Evolutionary conservation across 2,113 vertebrate genomes (phyloP).

Genomic region (Psittacus erithacus): DNA sequence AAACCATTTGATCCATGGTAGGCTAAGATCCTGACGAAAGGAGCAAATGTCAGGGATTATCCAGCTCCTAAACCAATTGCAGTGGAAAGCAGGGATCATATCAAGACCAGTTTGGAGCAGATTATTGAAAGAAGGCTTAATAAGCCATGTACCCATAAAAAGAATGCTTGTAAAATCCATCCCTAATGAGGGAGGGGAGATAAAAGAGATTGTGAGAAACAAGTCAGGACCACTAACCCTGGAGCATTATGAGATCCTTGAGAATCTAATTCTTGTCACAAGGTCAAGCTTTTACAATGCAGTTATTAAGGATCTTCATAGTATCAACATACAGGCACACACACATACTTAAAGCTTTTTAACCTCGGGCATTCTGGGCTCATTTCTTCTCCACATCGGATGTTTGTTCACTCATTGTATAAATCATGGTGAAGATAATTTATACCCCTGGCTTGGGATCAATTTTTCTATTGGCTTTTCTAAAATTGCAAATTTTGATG

Average conservation of each 20-base stretch:
- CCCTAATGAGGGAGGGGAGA: constrained; percentile 73
- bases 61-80: background rate
- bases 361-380: background rate
- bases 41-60: constrained; percentile 47
- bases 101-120: constrained; percentile 50
- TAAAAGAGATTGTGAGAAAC: constrained; percentile 43
- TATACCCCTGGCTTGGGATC: background rate
- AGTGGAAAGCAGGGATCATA: constrained; percentile 53
- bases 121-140: constrained; percentile 78
- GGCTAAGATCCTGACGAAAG: background rate
- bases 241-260: background rate
- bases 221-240: constrained; percentile 18
- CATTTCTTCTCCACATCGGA: background rate
- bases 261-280: constrained; percentile 48
- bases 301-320: constrained; percentile 27
- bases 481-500: background rate
- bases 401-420: background rate
- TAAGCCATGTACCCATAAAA: constrained; percentile 65
- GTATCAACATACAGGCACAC: constrained; percentile 15
- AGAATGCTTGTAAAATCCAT: constrained; percentile 70
- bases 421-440: background rate
- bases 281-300: constrained; percentile 59
- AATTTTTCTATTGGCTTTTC: background rate
- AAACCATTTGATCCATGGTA: constrained; percentile 4
- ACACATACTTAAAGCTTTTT: background rate